These are phyloP conservation scores for Dasyprocta punctata DNA, from an alignment of 2,113 vertebrate genomes.

Conservation along the genomic window DNA sequence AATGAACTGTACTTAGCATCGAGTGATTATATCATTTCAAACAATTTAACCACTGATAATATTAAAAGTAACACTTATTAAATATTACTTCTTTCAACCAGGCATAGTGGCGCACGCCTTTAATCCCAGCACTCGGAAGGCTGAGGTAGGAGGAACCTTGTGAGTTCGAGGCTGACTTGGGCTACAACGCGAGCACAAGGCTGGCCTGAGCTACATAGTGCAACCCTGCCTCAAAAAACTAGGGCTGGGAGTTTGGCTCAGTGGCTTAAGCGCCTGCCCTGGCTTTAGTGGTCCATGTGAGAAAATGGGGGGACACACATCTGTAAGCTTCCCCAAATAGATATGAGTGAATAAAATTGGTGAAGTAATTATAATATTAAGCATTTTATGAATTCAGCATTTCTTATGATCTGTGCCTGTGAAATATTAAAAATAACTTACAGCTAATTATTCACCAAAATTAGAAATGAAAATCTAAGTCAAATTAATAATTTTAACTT, in stretches of 20 bases:
- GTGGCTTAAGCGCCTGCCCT: too few species aligned
- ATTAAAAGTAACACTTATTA: not conserved
- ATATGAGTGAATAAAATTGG: not conserved
- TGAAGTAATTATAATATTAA: not conserved
- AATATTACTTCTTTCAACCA: not conserved
- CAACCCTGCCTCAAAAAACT: too few species aligned
- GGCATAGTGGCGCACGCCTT: too few species aligned
- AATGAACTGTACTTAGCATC: not conserved
- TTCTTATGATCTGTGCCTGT: not conserved
- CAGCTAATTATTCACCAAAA: not conserved
- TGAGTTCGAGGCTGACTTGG: too few species aligned
- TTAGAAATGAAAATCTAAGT: not conserved
- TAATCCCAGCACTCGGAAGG: too few species aligned
- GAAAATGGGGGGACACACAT: not conserved
- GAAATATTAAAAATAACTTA: not conserved
- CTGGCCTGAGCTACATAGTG: too few species aligned
- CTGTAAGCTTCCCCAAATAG: not conserved
- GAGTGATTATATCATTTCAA: not conserved
- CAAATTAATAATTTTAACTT: not conserved
- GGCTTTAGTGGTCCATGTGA: not conserved
- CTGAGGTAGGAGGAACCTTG: too few species aligned
- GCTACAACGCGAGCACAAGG: too few species aligned
- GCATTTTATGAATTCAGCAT: not conserved
- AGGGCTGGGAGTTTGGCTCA: too few species aligned
- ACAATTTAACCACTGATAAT: not conserved